Evolutionary conservation across 2,888 invertebrate genomes (phyloP).

Genomic region (Bimastos eiseni): DNA sequence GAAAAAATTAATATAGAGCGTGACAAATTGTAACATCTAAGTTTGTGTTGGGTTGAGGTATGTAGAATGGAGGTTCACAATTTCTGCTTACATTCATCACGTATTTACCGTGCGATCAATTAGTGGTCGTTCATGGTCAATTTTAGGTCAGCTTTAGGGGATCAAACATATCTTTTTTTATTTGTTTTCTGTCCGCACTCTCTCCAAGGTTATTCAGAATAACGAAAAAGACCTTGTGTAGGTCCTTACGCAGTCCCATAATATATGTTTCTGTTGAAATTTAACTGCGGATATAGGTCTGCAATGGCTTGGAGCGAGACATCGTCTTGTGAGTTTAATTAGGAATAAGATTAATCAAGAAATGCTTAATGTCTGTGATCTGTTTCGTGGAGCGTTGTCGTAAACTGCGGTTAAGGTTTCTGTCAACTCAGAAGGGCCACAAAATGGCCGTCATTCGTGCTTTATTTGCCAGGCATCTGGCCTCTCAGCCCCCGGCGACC

Average conservation of each 20-base stretch:
- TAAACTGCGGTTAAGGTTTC: background rate
- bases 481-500: slow-evolving; percentile 5
- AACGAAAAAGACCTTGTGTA: too few relatives aligned
- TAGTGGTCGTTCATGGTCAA: too few relatives aligned
- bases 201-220: too few relatives aligned
- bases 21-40: too few relatives aligned
- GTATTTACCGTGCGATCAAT: too few relatives aligned
- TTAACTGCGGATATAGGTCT: background rate
- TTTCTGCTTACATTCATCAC: too few relatives aligned
- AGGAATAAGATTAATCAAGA: background rate
- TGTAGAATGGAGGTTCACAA: too few relatives aligned
- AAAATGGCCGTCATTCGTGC: slow-evolving; percentile 1
- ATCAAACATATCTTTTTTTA: too few relatives aligned
- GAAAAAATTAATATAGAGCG: too few relatives aligned
- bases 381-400: background rate
- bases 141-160: too few relatives aligned
- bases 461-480: background rate
- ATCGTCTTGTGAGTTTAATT: background rate
- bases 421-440: slow-evolving; percentile 1
- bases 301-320: background rate
- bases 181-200: too few relatives aligned
- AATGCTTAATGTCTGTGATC: background rate
- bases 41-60: too few relatives aligned
- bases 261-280: background rate
- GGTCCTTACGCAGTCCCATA: background rate